phyloP scores from a whole-genome alignment of 2,888 invertebrate genomes.

The Drosophila siamana region DNA sequence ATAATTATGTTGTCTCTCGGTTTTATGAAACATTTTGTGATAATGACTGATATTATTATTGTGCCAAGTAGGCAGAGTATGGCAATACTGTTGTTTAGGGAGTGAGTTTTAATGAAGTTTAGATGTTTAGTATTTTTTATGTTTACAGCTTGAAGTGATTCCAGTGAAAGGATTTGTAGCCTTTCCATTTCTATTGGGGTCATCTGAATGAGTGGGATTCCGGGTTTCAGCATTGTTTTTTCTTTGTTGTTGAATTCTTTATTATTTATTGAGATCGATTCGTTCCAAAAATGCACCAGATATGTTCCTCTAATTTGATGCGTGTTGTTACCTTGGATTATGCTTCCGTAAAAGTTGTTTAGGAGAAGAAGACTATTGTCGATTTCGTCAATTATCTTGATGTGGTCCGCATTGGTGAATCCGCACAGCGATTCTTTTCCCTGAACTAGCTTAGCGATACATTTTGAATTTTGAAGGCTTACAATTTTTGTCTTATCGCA shows the following conservation, averaged over 20 bases:
- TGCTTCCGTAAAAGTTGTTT: slow-evolving; percentile 15
- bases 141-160: not conserved
- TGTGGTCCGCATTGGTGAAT: slow-evolving; percentile 8
- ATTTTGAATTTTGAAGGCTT: not conserved
- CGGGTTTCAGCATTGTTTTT: not conserved
- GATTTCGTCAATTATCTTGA: not conserved
- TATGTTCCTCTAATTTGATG: slow-evolving; percentile 5
- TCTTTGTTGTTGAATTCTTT: slow-evolving; percentile 17
- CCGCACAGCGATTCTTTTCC: slow-evolving; percentile 6
- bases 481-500: not conserved
- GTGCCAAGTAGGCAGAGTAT: not conserved
- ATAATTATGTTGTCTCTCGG: not conserved
- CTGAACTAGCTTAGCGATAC: slow-evolving; percentile 11
- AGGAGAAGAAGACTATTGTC: not conserved
- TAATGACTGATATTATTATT: not conserved
- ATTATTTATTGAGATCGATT: not conserved
- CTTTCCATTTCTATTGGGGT: slow-evolving; percentile 4
- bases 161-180: not conserved
- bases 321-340: not conserved
- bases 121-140: not conserved
- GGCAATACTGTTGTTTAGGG: not conserved
- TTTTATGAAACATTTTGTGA: not conserved
- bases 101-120: not conserved
- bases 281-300: slow-evolving; percentile 18
- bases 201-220: slow-evolving; percentile 6